phyloP scores from a whole-genome alignment of 1,140 invertebrate species.

The Arctopsyche grandis region DNA sequence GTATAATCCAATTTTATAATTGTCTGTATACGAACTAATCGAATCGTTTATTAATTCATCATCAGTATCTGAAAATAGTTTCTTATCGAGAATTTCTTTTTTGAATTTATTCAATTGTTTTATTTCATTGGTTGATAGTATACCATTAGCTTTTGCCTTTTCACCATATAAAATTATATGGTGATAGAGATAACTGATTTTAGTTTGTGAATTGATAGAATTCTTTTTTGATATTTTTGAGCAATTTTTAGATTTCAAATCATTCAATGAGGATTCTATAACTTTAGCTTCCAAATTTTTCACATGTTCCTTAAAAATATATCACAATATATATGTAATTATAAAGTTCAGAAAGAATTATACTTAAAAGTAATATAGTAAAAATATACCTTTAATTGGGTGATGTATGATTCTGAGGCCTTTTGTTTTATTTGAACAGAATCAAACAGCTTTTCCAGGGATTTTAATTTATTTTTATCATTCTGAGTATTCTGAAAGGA shows the following conservation, averaged over 20 bases:
- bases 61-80: background rate
- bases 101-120: slow-evolving; percentile 15
- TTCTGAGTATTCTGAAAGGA: background rate
- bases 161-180: slow-evolving; percentile 39
- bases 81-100: background rate
- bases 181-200: slow-evolving; percentile 28
- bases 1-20: background rate
- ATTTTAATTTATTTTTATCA: background rate
- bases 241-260: background rate
- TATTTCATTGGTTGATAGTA: background rate
- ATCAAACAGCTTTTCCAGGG: background rate
- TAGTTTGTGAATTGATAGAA: background rate
- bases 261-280: background rate
- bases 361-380: background rate
- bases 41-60: background rate
- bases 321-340: background rate
- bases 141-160: slow-evolving; percentile 19
- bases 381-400: slow-evolving; percentile 3
- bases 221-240: background rate
- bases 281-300: slow-evolving; percentile 12
- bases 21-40: background rate
- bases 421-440: background rate
- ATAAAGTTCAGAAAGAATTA: background rate
- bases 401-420: background rate
- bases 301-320: slow-evolving; percentile 3